Evolutionary conservation across 2,888 invertebrate genomes (phyloP), one percentile per base, ranked within the genome.

Genomic region (Plagodis dolabraria): DNA sequence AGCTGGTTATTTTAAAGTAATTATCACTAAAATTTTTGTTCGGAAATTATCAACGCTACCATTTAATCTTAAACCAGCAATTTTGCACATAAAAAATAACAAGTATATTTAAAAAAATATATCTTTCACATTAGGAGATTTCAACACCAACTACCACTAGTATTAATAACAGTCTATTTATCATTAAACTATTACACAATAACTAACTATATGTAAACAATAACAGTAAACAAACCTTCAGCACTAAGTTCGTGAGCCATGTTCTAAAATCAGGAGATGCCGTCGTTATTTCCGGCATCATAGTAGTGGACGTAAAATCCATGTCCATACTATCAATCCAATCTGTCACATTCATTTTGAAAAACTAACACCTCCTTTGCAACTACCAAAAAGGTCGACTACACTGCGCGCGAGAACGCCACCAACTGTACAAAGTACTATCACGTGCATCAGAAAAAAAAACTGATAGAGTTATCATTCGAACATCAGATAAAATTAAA

Each of bases 201-300:
- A 57, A 57, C 50, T 33, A 58, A 40, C 38, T 55, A 45, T 52
- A 43, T n/a, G n/a, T 57, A 52, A 60, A 60, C 40, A 50, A 48
- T 62, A 62, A 57, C 60, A 46, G 57, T 66, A 69, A 72, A 81
- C 87, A 68, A 75, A 90, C 90, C 90, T 89, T 74, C 64, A 88
- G 47, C 36, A 91, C 72, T 47, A 86, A 67, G 70, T 84, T 77
- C 53, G 81, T 79, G 43, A 91, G 67, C 90, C 89, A 90, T 12
- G 80, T 74, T 63, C 89, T 78, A 22, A 89, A 53, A 67, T 83
- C 89, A 11, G 80, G 74, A 0, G 83, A 69, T 0, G 65, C 69
- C 5, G 84, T 81, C 0, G 77, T 74, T 2, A 65, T 57, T 46
- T 77, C 75, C 38, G 75, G 74, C 35, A 74, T 47, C 63, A 71